phyloP scores from a whole-genome alignment of 2,113 vertebrate genomes.

The Psittacula cyanocephala region DNA sequence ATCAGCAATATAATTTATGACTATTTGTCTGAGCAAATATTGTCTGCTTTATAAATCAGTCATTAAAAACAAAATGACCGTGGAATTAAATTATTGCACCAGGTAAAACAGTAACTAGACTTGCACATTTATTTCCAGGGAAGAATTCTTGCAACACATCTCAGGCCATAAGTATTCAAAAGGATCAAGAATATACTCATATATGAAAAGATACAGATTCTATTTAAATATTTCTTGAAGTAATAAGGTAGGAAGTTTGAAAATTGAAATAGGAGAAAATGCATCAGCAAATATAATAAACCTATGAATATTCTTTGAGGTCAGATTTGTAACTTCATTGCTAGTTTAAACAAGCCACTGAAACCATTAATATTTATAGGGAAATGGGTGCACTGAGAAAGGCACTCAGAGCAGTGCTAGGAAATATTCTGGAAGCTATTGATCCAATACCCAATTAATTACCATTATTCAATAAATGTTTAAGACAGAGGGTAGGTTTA shows the following conservation, averaged over 20 bases:
- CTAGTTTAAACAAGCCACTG: not conserved
- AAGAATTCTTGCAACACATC: not conserved
- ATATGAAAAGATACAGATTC: not conserved
- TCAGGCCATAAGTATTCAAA: not conserved
- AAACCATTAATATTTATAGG: not conserved
- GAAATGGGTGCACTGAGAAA: not conserved
- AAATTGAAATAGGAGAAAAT: not conserved
- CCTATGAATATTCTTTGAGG: not conserved
- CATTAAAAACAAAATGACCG: not conserved
- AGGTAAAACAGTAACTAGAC: not conserved
- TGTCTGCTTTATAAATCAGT: not conserved
- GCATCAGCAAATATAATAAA: not conserved
- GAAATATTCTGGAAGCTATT: not conserved
- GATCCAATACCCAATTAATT: not conserved
- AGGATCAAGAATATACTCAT: not conserved
- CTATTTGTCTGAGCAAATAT: not conserved
- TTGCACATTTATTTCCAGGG: not conserved
- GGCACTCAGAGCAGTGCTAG: not conserved
- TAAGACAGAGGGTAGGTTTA: not conserved
- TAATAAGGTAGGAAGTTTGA: not conserved
- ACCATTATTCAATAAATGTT: not conserved
- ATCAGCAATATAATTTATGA: not conserved
- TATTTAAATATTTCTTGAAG: not conserved
- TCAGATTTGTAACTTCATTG: not conserved
- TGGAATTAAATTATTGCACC: not conserved